Evolutionary conservation across 1,140 invertebrate genomes (phyloP), one percentile per base, ranked within the genome.

Genomic region (Globodera rostochiensis): DNA sequence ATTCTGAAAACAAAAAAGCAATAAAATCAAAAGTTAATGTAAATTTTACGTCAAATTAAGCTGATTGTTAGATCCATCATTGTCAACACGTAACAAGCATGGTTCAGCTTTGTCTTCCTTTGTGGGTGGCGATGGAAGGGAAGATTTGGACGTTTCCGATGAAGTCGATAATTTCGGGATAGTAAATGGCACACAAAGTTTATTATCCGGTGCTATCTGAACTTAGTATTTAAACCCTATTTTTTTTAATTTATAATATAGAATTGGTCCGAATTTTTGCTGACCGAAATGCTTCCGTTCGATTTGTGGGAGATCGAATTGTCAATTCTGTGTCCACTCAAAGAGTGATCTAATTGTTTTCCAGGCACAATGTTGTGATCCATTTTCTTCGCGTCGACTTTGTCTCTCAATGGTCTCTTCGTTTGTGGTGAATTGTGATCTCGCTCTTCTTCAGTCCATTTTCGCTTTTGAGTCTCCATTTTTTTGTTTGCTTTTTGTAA

Each of bases 401-500:
- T 7, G 36, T 69, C 36, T 71, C 36, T 71, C 3, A 47, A 36
- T 15, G 19, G n/a, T 47, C 19, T 71, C 46, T 71, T 71, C 36
- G n/a, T 19, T 47, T 45, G 69, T 36, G 25, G 25, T 13, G 69
- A 11, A 36, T 36, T 71, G 69, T 15, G 7, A 69, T 71, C 46
- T 7, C 36, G 21, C 11, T 71, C 69, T 36, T 50, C 53, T 4
- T 66, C 75, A 64, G 9, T 47, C 9, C 19, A 25, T 47, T 77
- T 70, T 5, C 46, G 9, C n/a, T 78, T 78, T 21, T 64, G 60
- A 6, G 19, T 64, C 47, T 77, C 50, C 11, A 53, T 9, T 78
- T 49, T 78, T 64, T n/a, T 50, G 25, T 69, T 69, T 78, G 46
- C 66, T 78, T 49, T 66, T 66, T 71, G 73, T 11, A 83, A 19